These are phyloP conservation scores for Phallusia fumigata DNA, from an alignment of 23 tunicate species.

Conservation along the genomic window DNA sequence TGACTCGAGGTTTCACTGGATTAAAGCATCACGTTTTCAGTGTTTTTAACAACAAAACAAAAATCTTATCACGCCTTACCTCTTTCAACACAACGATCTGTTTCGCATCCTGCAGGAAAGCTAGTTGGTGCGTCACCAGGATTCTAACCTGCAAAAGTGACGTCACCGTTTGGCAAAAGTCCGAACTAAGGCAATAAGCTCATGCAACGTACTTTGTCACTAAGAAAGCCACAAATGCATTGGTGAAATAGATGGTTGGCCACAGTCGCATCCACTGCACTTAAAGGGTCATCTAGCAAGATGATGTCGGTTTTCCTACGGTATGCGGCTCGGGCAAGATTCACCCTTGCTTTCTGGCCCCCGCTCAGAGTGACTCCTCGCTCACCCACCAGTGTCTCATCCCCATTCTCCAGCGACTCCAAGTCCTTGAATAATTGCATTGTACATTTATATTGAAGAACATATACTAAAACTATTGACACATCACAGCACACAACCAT, in stretches of 20 bases:
- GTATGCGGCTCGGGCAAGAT: constrained; percentile 86
- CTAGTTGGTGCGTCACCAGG: constrained; percentile 89
- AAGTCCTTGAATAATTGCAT: not conserved
- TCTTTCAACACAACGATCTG: not conserved
- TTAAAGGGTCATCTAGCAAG: constrained; percentile 87
- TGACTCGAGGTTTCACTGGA: too few species aligned
- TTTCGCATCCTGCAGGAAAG: constrained; percentile 73
- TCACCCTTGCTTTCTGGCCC: constrained; percentile 93
- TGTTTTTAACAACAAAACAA: too few species aligned
- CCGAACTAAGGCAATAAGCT: not conserved
- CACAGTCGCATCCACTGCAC: constrained; percentile 87
- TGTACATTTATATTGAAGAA: too few species aligned
- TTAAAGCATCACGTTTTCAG: too few species aligned
- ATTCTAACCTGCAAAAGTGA: constrained; percentile 52
- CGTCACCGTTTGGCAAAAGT: too few species aligned
- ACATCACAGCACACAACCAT: too few species aligned
- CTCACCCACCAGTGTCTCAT: constrained; percentile 73
- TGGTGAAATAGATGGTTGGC: constrained; percentile 62
- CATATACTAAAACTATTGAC: too few species aligned
- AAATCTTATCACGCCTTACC: not conserved
- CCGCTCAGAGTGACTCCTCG: constrained; percentile 88
- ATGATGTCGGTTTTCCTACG: constrained; percentile 40
- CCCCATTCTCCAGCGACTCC: constrained; percentile 40
- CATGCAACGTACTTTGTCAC: constrained; percentile 31
- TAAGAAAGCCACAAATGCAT: constrained; percentile 73